These are phyloP conservation scores for Drosophila gaucha DNA, from an alignment of 2,888 invertebrate genomes.

Conservation along the genomic window DNA sequence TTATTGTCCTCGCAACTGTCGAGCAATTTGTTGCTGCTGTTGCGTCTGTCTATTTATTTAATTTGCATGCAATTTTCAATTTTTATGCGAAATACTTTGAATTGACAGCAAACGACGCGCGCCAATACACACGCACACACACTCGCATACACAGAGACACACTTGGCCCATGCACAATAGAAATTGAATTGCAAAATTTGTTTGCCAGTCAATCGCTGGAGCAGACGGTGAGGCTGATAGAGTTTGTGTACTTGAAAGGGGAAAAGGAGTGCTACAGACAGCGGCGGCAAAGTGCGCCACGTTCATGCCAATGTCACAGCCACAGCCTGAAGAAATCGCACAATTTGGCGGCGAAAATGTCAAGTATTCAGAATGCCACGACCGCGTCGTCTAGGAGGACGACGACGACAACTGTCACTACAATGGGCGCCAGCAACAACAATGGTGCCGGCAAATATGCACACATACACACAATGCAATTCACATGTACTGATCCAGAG, in stretches of 20 bases:
- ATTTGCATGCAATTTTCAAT: conserved; percentile 80
- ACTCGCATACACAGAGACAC: conserved; percentile 15
- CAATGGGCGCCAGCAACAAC: conserved; percentile 50
- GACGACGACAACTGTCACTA: conserved; percentile 57
- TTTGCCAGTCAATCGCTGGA: conserved; percentile 68
- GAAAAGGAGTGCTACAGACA: conserved; percentile 3
- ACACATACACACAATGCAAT: conserved; percentile 18
- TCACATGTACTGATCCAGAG: conserved; percentile 8
- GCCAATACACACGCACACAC: conserved; percentile 33
- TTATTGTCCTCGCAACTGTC: conserved; percentile 13
- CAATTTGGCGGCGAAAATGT: conserved; percentile 81
- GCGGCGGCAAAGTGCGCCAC: conserved; percentile 41
- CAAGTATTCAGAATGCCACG: conserved; percentile 66
- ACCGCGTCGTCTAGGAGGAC: conserved; percentile 25
- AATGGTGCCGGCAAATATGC: conserved; percentile 54
- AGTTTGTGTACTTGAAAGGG: conserved; percentile 16
- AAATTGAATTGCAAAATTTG: conserved; percentile 81
- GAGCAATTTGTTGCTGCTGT: conserved; percentile 5
- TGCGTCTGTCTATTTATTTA: conserved; percentile 74
- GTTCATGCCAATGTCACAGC: conserved; percentile 47
- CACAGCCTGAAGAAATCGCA: conserved; percentile 67
- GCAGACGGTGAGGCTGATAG: conserved; percentile 27
- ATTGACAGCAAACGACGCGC: conserved; percentile 70
- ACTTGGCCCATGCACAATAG: conserved; percentile 69
- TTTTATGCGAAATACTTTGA: conserved; percentile 75